Percentiles rank a stretch among this genome's conserved stretches.
Evolutionary conservation across 2,113 vertebrate species (phyloP).

Genomic region (Panurus biarmicus): DNA sequence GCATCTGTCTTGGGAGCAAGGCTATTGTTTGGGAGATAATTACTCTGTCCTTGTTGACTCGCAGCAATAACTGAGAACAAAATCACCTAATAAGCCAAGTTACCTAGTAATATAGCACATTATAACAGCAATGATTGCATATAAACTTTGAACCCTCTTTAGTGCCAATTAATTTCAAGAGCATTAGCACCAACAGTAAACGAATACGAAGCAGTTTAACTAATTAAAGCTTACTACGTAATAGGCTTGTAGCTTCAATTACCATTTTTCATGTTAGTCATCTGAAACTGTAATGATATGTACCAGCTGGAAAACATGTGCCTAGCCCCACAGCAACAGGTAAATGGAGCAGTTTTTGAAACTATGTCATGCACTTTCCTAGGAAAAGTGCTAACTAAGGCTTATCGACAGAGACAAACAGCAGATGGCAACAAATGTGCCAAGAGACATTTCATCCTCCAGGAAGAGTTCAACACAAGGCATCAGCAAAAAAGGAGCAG

Average conservation of each 20-base stretch:
- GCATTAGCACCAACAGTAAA: slow-evolving; percentile 52
- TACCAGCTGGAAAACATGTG: slow-evolving; percentile 5
- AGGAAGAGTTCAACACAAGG: slow-evolving; percentile 30
- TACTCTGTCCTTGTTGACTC: slow-evolving; percentile 27
- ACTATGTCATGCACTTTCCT: not conserved
- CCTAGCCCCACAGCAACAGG: slow-evolving; percentile 21
- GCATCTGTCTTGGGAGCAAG: not conserved
- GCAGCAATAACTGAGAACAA: not conserved
- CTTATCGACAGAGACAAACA: slow-evolving; percentile 42
- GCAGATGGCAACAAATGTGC: slow-evolving; percentile 53
- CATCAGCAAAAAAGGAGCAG: slow-evolving; percentile 47
- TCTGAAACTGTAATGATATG: slow-evolving; percentile 1
- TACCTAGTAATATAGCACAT: slow-evolving; percentile 28
- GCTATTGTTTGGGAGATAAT: slow-evolving; percentile 10
- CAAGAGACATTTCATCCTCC: slow-evolving; percentile 43
- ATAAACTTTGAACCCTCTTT: slow-evolving; percentile 36
- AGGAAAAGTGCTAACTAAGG: slow-evolving; percentile 38
- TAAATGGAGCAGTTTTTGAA: not conserved
- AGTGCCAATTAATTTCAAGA: slow-evolving; percentile 50
- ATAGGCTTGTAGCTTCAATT: slow-evolving; percentile 12
- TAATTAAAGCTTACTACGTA: slow-evolving; percentile 47
- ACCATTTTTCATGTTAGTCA: slow-evolving; percentile 33
- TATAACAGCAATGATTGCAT: not conserved
- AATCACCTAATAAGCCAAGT: slow-evolving; percentile 32
- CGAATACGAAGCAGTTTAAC: slow-evolving; percentile 21